Base-by-base conservation (phyloP, 2,797 vertebrate genomes). In the Chiloscyllium punctatum region DNA sequence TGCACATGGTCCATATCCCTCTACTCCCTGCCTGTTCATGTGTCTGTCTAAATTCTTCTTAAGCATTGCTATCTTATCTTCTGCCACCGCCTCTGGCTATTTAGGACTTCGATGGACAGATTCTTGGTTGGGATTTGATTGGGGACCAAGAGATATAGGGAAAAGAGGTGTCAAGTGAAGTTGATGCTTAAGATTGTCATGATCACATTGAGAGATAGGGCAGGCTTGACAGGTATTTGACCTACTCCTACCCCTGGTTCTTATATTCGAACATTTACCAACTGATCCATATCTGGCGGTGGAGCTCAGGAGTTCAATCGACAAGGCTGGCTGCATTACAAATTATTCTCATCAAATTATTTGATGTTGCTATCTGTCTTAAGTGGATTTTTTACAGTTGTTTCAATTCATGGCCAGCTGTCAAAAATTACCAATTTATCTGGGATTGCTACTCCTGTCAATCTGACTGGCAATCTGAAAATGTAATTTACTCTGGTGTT, bases 341-440 rank as follows among this genome's bases (percentile, higher is more conserved):
- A 48, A 92, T 92, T 42, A 69, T 69, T 92, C 3, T 3, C 21
- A 92, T 37, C 90, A 92, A 69, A 69, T 69, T 92, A 92, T 42
- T 69, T n/a, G 66, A 92, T 92, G 66, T 92, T 18, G 42, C 90
- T 92, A 37, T 92, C 62, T 92, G 18, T 21, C 90, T 66, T 69
- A 92, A 69, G 69, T 68, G 18, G 90, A 69, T 92, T 92, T n/a
- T 92, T 92, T 66, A 69, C 62, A 21, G 57, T 33, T 21, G 27
- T 66, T 91, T 91, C 88, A 66, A 91, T 91, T 57, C 57, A 91
- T 91, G n/a, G n/a, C 62, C 66, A 66, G 57, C 30, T 91, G 88
- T 57, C 16, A 62, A 66, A 91, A 74, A 91, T 66, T 66, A 66
- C 88, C 33, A 16, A 66, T 91, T 66, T 91, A 37, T 16, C 3